Conservation (phyloP, 2,888 invertebrate species). For the Podabrus alpinus region DNA sequence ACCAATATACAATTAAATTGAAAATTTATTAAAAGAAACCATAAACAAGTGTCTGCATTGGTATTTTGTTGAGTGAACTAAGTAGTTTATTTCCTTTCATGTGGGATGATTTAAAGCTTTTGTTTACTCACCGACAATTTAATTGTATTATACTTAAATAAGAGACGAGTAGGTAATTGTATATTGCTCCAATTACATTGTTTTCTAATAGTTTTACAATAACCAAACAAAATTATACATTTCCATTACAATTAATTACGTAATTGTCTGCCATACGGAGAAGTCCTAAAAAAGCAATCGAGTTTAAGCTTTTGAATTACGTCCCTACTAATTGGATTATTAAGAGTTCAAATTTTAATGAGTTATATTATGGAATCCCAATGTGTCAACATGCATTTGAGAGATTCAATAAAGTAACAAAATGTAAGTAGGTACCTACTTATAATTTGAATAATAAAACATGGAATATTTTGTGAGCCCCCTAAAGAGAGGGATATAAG, state of each 20-base stretch:
- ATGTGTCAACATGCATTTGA: background rate
- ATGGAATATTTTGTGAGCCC: background rate
- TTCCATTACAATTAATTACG: background rate
- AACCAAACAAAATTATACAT: conserved; percentile 1
- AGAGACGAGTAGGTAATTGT: conserved; percentile 20
- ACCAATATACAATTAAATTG: background rate
- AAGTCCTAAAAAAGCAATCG: background rate
- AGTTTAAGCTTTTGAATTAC: background rate
- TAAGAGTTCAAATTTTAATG: background rate
- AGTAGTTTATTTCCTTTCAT: conserved; percentile 1
- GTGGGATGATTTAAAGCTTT: conserved; percentile 11
- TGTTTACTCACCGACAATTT: conserved; percentile 27
- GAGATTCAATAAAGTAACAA: background rate
- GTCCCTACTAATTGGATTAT: background rate
- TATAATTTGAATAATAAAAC: background rate
- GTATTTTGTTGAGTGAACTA: background rate
- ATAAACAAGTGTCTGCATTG: background rate
- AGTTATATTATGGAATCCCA: background rate
- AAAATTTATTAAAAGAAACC: background rate
- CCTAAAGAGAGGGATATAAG: background rate
- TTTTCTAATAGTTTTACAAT: conserved; percentile 8
- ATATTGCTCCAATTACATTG: conserved; percentile 7
- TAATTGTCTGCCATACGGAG: background rate
- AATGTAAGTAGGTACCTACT: background rate
- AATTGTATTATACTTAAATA: conserved; percentile 33